These are phyloP conservation scores for Pteronura brasiliensis DNA, from an alignment of 2,113 vertebrate genomes.

Conservation along the genomic window DNA sequence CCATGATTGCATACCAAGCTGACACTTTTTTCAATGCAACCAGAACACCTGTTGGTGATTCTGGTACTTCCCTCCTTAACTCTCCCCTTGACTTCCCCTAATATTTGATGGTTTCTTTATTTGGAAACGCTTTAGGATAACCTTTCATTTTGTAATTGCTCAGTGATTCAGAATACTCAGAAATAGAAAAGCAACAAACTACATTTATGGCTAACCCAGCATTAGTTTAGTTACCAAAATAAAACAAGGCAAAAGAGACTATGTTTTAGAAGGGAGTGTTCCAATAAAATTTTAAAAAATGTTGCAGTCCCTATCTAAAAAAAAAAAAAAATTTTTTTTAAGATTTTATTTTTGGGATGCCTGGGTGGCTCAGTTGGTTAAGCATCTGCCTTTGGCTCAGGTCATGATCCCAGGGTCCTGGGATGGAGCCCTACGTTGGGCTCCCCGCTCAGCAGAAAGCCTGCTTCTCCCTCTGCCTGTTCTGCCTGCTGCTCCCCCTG, in stretches of 20 bases:
- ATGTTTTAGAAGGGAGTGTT: not conserved
- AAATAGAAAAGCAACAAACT: slow-evolving; percentile 24
- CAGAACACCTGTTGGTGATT: slow-evolving; percentile 39
- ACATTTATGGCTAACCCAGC: slow-evolving; percentile 11
- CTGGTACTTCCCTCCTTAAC: slow-evolving; percentile 49
- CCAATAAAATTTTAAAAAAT: slow-evolving; percentile 2
- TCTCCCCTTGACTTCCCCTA: slow-evolving; percentile 4
- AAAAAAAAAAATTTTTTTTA: not conserved
- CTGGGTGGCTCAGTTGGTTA: too few relatives aligned
- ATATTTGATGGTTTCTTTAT: not conserved
- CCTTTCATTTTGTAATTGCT: not conserved
- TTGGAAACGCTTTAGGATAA: slow-evolving; percentile 6
- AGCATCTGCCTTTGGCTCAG: too few relatives aligned
- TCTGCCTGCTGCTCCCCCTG: too few relatives aligned
- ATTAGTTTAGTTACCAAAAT: slow-evolving; percentile 52
- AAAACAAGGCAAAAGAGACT: slow-evolving; percentile 39
- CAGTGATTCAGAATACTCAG: slow-evolving; percentile 19
- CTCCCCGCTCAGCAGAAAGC: too few relatives aligned
- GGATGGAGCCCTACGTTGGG: too few relatives aligned
- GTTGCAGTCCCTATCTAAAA: not conserved
- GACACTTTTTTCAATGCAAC: not conserved
- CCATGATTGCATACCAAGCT: not conserved
- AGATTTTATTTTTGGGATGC: not conserved
- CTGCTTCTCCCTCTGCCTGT: too few relatives aligned
- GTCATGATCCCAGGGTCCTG: too few relatives aligned